Evolutionary conservation across 2,113 vertebrate genomes (phyloP), one percentile per base, ranked within the genome.

Genomic region (Pachycephala philippinensis): DNA sequence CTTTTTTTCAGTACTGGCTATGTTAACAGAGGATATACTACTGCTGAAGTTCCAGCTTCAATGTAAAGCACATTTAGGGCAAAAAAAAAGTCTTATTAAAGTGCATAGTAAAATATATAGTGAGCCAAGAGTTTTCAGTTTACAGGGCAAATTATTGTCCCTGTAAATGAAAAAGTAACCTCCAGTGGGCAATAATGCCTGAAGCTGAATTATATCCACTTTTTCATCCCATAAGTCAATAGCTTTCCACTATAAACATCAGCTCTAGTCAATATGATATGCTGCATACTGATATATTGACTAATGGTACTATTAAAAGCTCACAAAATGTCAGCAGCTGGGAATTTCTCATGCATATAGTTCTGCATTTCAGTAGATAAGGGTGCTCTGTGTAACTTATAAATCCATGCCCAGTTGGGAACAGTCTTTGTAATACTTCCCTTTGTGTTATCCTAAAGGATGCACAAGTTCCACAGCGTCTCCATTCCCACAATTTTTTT

Each of bases 161-260:
- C 87, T 82, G 77, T 95, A 95, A 93, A 95, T 95, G 93, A 97
- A 91, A 96, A 95, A 95, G 93, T 96, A 97, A 96, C 93, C 95
- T 96, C 95, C 74, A 76, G 94, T 94, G 94, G 91, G 87, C 87
- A 96, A 94, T 97, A 97, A 95, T 94, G 89, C 84, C 91, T 96
- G 69, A 91, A 87, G 93, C 93, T 97, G 96, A 96, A 95, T 95
- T 97, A 96, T 97, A 95, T 90, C 89, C 77, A 96, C 89, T 95
- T 96, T 95, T 95, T 96, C 93, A 95, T 94, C 81, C 89, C 84
- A 94, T 97, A 95, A 97, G 91, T 97, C 96, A 96, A 96, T 97
- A 97, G 93, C 81, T 95, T 96, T 96, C 87, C 94, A 95, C 95
- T 95, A 97, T 95, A 97, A 97, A 96, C 95, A 97, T 97, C 94